Conservation (phyloP, 1,140 invertebrate genomes). For the Reticulitermes speratus region DNA sequence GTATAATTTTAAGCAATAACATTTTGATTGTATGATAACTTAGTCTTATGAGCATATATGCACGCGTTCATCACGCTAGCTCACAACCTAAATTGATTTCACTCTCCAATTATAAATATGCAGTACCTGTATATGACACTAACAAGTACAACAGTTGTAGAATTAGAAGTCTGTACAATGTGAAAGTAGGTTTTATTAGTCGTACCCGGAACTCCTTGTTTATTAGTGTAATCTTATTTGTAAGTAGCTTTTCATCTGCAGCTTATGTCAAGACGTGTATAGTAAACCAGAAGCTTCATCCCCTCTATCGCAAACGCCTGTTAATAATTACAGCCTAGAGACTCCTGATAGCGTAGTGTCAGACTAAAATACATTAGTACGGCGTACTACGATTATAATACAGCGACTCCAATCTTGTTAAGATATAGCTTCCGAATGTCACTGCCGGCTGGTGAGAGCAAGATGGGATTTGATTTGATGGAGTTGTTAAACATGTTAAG, state of each 20-base stretch:
- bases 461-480: slow-evolving; percentile 8
- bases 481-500: slow-evolving; percentile 16
- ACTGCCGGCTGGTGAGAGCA: neutral
- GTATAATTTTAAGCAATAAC: too few species aligned
- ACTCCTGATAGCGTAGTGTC: neutral
- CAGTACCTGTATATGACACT: too few species aligned
- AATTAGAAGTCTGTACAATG: too few species aligned
- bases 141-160: too few species aligned
- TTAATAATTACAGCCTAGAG: neutral
- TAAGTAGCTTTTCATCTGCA: neutral
- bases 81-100: too few species aligned
- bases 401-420: neutral
- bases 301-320: neutral
- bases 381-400: neutral
- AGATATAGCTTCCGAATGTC: neutral
- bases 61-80: too few species aligned
- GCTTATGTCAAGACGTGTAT: neutral
- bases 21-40: too few species aligned
- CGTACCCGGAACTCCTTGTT: too few species aligned
- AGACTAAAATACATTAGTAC: neutral
- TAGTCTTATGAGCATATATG: too few species aligned
- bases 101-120: too few species aligned
- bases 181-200: too few species aligned
- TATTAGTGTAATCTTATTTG: too few species aligned
- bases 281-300: neutral